Base-by-base conservation (phyloP, 2,113 vertebrate genomes). In the Petrocephalus zakoni region DNA sequence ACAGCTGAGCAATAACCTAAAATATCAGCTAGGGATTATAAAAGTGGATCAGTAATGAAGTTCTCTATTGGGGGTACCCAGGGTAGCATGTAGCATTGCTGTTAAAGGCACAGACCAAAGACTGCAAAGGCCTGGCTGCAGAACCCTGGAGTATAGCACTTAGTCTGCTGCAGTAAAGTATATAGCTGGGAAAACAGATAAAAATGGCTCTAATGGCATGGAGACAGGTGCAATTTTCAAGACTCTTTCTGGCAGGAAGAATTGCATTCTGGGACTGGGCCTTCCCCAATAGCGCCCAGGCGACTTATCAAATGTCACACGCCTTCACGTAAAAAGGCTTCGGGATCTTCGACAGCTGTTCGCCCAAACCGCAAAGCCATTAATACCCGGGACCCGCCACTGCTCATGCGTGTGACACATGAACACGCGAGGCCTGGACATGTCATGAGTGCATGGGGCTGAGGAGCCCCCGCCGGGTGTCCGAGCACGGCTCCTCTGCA, bases 191-290 rank as follows among this genome's bases (percentile, higher is more conserved):
- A 83, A 83, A 83, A 83, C n/a, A 21, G 37, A 83, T 49, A 47
- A 46, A 83, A 83, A 83, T 83, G 81, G 72, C 72, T 42, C 29
- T 78, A 78, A 78, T 83, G 46, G 46, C 46, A 49, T 47, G 81
- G 81, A 46, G 81, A 83, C 81, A 83, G 81, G 81, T 83, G 42
- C 21, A 19, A 42, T 78, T 78, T 78, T 83, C 19, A 83, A 49
- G 37, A 61, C 0, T 29, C 46, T 68, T 75, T 29, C 61, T 11
- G 81, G 46, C 81, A 83, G 81, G 6, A 87, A 61, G 17, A 87
- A 25, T n/a, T 47, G 46, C 81, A n/a, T 83, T 49, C 81, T 83
- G 21, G 81, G 42, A 83, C 22, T 83, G 81, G 81, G 37, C 81
- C 37, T 49, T 83, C 22, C 42, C 46, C 19, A 5, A 49, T 9